A percentile compares a stretch with the other conserved stretches of the same genome.
Evolutionary conservation across 2,888 invertebrate species (phyloP).

Genomic region (Lasioglossum vierecki): DNA sequence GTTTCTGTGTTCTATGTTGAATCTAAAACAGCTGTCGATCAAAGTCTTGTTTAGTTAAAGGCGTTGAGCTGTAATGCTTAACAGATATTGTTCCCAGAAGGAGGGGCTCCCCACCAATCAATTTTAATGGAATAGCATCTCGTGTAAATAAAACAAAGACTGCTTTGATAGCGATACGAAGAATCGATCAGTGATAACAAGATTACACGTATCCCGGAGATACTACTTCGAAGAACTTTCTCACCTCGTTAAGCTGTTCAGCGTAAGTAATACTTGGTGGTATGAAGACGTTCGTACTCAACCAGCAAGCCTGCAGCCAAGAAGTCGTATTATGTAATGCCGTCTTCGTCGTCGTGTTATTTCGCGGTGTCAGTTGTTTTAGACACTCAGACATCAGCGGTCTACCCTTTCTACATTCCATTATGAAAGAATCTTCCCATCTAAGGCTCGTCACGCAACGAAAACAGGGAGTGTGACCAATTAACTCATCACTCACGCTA

Average conservation of each 20-base stretch:
- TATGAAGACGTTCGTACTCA: background rate
- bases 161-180: background rate
- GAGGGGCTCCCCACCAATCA: background rate
- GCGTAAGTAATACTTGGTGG: background rate
- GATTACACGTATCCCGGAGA: background rate
- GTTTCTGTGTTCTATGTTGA: too few relatives aligned
- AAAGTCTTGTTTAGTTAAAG: too few relatives aligned
- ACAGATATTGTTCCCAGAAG: background rate
- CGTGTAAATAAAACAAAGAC: background rate
- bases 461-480: conserved; percentile 76
- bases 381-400: conserved; percentile 31
- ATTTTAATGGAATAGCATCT: background rate
- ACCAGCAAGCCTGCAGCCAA: background rate
- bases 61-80: background rate
- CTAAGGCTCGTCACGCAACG: conserved; percentile 76
- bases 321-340: background rate
- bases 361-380: conserved; percentile 31
- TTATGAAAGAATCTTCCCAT: conserved; percentile 64
- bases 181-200: background rate
- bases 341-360: background rate
- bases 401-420: conserved; percentile 45
- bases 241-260: background rate
- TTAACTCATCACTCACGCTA: conserved; percentile 79
- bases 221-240: background rate
- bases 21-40: too few relatives aligned